Base-by-base conservation (phyloP, 2,888 invertebrate species). In the Melanotus villosus region DNA sequence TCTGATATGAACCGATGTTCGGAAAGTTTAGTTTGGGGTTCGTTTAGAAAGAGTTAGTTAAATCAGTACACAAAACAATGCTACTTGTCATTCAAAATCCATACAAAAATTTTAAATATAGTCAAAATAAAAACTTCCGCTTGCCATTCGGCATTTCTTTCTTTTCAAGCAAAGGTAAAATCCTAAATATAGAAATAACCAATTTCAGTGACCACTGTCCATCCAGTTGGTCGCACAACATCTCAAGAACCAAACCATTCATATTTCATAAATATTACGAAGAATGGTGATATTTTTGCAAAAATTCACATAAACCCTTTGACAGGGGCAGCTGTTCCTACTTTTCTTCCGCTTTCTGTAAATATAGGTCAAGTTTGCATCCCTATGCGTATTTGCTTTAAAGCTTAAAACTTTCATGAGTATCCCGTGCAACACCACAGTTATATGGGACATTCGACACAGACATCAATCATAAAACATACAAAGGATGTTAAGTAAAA, bases 401-500 rank as follows among this genome's bases (percentile, higher is more conserved):
- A 26, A 54, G 71, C 64, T 62, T 65, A 71, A 58, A 60, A 43
- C 58, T 60, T 62, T 21, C 60, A 26, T 36, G 34, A 60, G 56
- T 58, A 38, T 50, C n/a, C 60, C 38, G 68, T 72, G n/a, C n/a
- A n/a, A n/a, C n/a, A n/a, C n/a, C n/a, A 72, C 76, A 73, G 76
- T 77, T 76, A 75, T n/a, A n/a, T 76, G 78, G 80, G 76, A 76
- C 74, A 75, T 78, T 77, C 80, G 80, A 81, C 80, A 81, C 76
- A 82, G 81, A 82, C 81, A 83, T 84, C 83, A 82, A 83, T 84
- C 84, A 83, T 84, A 83, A n/a, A 74, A 73, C 69, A 68, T 64
- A 81, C 79, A 79, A 81, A 79, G 74, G 76, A 73, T 57, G 71
- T 71, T 72, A 72, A 72, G 72, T 63, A 71, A 71, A 71, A 68